These are phyloP conservation scores for Tarsius wallacei DNA, from an alignment of 2,797 vertebrate species.

Conservation along the genomic window DNA sequence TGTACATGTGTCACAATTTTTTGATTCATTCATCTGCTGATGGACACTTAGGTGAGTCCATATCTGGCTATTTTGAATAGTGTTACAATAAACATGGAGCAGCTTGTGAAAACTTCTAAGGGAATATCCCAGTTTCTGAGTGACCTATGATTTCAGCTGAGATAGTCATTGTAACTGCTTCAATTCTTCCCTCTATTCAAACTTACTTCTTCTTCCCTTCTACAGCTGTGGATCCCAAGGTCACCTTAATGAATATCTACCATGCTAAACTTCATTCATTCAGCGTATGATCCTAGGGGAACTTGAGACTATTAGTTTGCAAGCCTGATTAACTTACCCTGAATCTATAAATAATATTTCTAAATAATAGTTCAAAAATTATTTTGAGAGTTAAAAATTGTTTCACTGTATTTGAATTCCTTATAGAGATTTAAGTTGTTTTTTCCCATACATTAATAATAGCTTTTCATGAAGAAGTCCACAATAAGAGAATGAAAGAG, in stretches of 20 bases:
- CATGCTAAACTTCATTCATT: not conserved
- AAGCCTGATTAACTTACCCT: not conserved
- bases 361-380: not conserved
- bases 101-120: not conserved
- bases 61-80: not conserved
- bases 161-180: too few relatives aligned
- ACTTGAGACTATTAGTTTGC: not conserved
- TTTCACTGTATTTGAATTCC: not conserved
- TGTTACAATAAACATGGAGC: not conserved
- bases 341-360: not conserved
- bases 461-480: not conserved
- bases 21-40: not conserved
- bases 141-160: not conserved
- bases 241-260: too few relatives aligned
- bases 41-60: not conserved
- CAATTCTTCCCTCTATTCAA: not conserved
- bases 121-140: too few relatives aligned
- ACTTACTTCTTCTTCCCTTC: not conserved
- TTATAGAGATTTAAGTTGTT: not conserved
- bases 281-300: not conserved
- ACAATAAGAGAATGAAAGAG: not conserved
- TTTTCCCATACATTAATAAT: not conserved
- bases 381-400: not conserved
- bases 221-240: too few relatives aligned
- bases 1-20: not conserved